Evolutionary conservation across 2,113 vertebrate species (phyloP).

Genomic region (Charadrius vociferus): DNA sequence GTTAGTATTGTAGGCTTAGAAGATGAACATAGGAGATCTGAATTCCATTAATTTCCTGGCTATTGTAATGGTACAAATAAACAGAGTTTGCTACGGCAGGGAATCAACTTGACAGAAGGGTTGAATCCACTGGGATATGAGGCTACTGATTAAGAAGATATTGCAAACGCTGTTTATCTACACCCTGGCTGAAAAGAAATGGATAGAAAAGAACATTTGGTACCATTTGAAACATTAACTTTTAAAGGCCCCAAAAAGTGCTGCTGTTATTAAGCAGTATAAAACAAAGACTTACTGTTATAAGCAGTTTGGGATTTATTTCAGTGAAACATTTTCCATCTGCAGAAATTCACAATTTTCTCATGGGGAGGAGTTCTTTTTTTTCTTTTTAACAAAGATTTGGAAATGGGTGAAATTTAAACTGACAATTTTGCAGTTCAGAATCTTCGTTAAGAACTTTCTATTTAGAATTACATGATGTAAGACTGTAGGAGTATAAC

Average conservation of each 20-base stretch:
- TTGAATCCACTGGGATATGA: background rate
- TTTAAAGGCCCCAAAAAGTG: background rate
- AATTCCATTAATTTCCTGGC: constrained; percentile 36
- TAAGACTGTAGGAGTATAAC: background rate
- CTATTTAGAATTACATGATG: background rate
- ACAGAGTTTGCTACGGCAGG: background rate
- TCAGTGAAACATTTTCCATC: background rate
- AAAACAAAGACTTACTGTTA: background rate
- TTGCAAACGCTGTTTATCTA: background rate
- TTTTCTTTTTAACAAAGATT: background rate
- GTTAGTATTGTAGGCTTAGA: background rate
- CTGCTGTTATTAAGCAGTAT: background rate
- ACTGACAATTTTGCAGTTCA: background rate
- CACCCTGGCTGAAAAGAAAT: background rate
- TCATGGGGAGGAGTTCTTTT: background rate
- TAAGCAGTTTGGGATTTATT: background rate
- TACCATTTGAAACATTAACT: background rate
- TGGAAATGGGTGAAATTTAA: background rate
- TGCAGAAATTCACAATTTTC: background rate
- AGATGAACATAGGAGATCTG: background rate
- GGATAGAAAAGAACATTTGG: background rate
- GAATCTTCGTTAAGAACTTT: background rate
- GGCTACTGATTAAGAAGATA: background rate
- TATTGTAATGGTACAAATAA: background rate
- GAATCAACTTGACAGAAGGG: background rate